These are phyloP conservation scores for Acronicta leporina DNA, from an alignment of 2,888 invertebrate genomes.

Conservation along the genomic window DNA sequence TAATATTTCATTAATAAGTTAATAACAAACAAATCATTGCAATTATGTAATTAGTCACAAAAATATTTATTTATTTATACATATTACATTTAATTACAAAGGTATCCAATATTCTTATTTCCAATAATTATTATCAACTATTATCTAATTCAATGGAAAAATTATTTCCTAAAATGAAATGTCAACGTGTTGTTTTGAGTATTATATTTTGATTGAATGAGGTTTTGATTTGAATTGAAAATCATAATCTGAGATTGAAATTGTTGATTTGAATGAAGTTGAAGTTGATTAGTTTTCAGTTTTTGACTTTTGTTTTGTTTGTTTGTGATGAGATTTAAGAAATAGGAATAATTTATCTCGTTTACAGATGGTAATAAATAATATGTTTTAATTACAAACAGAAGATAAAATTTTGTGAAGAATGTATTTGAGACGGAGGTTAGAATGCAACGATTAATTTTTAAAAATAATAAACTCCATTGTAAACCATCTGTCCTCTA, in stretches of 20 bases:
- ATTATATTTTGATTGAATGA: no score
- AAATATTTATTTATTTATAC: no score
- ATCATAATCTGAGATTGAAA: not conserved
- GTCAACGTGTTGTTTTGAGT: constrained; percentile 42
- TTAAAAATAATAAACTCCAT: no score
- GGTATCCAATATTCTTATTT: no score
- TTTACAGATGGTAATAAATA: constrained; percentile 24
- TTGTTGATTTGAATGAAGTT: no score
- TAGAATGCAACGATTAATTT: not conserved
- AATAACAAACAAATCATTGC: not conserved
- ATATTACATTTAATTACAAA: no score
- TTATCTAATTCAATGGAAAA: not conserved
- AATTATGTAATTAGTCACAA: not conserved
- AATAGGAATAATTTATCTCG: no score
- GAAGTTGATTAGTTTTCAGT: no score
- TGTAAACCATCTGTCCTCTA: no score
- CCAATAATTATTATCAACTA: no score
- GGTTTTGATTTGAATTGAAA: no score
- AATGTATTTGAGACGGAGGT: constrained; percentile 75
- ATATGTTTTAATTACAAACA: constrained; percentile 21
- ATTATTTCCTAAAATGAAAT: constrained; percentile 13
- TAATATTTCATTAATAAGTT: not conserved
- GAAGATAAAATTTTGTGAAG: constrained; percentile 7
- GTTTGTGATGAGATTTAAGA: constrained; percentile 12
- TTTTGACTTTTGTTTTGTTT: no score